Percentiles rank a stretch among this genome's conserved stretches.
phyloP scores from a whole-genome alignment of 2,113 vertebrate genomes.

The Ptyas mucosa region DNA sequence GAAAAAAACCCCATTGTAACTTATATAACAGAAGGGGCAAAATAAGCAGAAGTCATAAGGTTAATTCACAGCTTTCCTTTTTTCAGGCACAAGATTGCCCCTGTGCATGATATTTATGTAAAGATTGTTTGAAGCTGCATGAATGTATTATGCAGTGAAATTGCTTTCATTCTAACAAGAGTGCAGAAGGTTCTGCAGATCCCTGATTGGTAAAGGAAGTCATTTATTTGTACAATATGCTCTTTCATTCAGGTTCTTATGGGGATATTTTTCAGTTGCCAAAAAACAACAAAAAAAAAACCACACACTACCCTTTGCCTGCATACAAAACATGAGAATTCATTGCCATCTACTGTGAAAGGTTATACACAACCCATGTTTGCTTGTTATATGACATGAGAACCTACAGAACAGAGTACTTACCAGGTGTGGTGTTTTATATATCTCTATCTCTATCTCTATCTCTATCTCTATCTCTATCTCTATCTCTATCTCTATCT shows the following conservation, averaged over 20 bases:
- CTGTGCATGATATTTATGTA: background rate
- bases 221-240: background rate
- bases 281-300: background rate
- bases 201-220: background rate
- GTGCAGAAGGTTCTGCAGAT: background rate
- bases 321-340: background rate
- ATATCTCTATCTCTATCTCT: no score
- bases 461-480: no score
- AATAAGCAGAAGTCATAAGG: background rate
- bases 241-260: background rate
- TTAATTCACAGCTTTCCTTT: background rate
- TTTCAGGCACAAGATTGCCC: background rate
- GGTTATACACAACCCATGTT: background rate
- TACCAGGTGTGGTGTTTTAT: background rate
- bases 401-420: background rate
- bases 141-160: background rate
- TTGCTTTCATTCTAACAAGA: background rate
- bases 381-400: background rate
- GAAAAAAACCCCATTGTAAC: background rate
- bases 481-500: no score
- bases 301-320: background rate
- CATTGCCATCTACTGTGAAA: background rate
- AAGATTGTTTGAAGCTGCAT: background rate
- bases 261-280: background rate
- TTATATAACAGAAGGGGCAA: background rate